These are phyloP conservation scores for Andricus grossulariae DNA, from an alignment of 1,140 invertebrate genomes.

Conservation along the genomic window DNA sequence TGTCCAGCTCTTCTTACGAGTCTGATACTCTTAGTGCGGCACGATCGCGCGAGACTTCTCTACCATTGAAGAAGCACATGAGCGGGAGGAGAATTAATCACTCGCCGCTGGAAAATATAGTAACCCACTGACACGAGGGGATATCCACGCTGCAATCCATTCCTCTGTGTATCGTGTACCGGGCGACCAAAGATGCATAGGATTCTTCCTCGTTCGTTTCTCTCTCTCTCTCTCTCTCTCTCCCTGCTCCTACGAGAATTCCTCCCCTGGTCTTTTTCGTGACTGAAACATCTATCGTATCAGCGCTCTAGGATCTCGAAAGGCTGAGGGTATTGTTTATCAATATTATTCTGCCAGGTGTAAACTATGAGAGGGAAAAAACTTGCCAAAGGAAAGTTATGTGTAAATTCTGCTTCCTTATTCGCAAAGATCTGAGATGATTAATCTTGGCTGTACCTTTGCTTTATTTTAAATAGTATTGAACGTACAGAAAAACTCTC, in stretches of 20 bases:
- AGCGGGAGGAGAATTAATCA: conserved; percentile 52
- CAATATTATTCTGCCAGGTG: conserved; percentile 23
- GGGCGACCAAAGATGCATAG: conserved; percentile 41
- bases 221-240: conserved; percentile 33
- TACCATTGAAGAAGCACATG: conserved; percentile 47
- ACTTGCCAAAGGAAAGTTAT: conserved; percentile 3
- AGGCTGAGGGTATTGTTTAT: conserved; percentile 21
- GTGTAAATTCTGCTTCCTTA: not conserved
- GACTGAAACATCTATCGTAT: conserved; percentile 38
- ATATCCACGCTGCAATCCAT: conserved; percentile 34
- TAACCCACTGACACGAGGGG: conserved; percentile 51
- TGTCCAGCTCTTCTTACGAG: conserved; percentile 52
- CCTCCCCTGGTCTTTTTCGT: conserved; percentile 39
- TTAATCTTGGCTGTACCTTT: not conserved
- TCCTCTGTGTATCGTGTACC: conserved; percentile 36
- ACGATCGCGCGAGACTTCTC: conserved; percentile 45
- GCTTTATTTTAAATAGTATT: not conserved
- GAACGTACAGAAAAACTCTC: too few relatives aligned
- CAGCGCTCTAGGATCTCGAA: conserved; percentile 8
- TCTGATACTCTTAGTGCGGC: conserved; percentile 46
- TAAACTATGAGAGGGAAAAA: not conserved
- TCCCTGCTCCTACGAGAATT: conserved; percentile 34
- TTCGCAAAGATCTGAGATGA: not conserved
- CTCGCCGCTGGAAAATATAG: conserved; percentile 54
- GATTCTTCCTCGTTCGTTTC: conserved; percentile 43